Evolutionary conservation across 2,888 invertebrate genomes (phyloP), one percentile per base, ranked within the genome.

Genomic region (Morpho deidamia): DNA sequence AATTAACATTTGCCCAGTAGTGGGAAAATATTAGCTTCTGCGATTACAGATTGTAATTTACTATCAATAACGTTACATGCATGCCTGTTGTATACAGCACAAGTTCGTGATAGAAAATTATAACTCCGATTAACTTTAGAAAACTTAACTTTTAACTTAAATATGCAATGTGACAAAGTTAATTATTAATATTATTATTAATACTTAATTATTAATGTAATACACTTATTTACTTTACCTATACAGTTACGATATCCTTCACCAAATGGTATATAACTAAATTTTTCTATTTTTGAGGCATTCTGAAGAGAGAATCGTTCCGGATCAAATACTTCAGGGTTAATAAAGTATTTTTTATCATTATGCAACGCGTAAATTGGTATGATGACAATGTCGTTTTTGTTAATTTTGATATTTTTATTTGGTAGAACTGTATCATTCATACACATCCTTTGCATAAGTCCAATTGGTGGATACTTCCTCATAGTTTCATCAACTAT

Each of bases 171-270:
- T n/a, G n/a, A n/a, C n/a, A n/a, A n/a, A n/a, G n/a, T n/a, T n/a
- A n/a, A n/a, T n/a, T n/a, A n/a, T n/a, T n/a, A n/a, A n/a, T n/a
- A n/a, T n/a, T n/a, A n/a, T n/a, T n/a, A n/a, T n/a, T n/a, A n/a
- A n/a, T n/a, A n/a, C 23, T 23, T 23, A 23, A 23, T 23, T 23
- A 23, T 23, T 23, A 23, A 23, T 23, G 23, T 23, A 23, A 23
- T 23, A 5, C 3, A 5, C 4, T 23, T 23, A 5, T 40, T 11
- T 14, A 57, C n/a, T 78, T 78, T 68, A 90, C 91, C 91, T 45
- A 91, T 76, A 62, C 91, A 91, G 61, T 79, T 78, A 34, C 91
- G 74, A 43, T 88, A 86, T 41, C 91, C 91, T 64, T 84, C 89
- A 9, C 90, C 90, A 69, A 91, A 91, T 7, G 90, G 86, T 55